Conservation (phyloP, 2,888 invertebrate species). For the Mesorhabditis belari region DNA sequence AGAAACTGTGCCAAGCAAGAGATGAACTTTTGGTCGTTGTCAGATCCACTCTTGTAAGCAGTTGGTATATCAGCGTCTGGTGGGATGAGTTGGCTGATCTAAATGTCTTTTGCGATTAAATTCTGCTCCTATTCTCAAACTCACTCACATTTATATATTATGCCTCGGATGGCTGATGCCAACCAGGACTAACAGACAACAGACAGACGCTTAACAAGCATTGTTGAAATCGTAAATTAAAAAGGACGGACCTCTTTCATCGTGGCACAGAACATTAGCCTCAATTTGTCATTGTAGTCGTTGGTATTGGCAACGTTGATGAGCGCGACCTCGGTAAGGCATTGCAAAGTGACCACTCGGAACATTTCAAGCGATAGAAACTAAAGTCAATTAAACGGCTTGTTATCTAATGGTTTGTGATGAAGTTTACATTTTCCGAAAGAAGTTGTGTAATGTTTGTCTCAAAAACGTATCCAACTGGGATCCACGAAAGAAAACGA, state of each 20-base stretch:
- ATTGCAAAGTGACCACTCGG: conserved; percentile 93
- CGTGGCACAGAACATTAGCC: conserved; percentile 79
- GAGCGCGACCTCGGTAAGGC: conserved; percentile 85
- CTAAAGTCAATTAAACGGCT: conserved; percentile 54
- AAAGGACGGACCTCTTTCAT: conserved; percentile 71
- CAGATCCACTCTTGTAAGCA: conserved; percentile 84
- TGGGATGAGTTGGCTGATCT: conserved; percentile 15
- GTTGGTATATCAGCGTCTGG: conserved; percentile 77
- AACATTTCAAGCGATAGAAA: conserved; percentile 95
- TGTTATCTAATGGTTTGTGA: neutral
- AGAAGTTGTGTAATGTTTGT: conserved; percentile 89
- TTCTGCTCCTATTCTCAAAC: neutral
- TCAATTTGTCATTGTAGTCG: conserved; percentile 83
- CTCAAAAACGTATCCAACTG: conserved; percentile 99
- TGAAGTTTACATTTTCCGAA: conserved; percentile 63
- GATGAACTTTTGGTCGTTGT: conserved; percentile 96
- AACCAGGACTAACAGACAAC: no score
- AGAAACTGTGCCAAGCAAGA: conserved; percentile 95
- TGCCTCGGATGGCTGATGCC: no score
- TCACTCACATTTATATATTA: no score
- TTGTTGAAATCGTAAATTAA: neutral
- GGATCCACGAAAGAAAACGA: conserved; percentile 97
- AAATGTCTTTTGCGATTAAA: neutral
- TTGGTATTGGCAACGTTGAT: conserved; percentile 33
- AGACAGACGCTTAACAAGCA: neutral